Conservation (phyloP, 2,888 invertebrate genomes). For the Pristionchus exspectatus region DNA sequence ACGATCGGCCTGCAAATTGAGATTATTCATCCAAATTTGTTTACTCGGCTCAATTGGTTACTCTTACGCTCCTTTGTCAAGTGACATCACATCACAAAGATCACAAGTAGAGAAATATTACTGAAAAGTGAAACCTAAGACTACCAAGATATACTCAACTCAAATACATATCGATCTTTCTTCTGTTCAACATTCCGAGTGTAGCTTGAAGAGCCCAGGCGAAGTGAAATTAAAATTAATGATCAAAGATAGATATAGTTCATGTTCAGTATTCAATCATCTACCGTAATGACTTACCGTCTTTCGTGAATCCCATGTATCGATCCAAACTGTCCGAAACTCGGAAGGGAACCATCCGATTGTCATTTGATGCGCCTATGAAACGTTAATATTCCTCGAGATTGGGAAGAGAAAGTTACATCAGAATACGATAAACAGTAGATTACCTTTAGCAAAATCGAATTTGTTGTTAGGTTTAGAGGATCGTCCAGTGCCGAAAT, state of each 20-base stretch:
- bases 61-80: too few species aligned
- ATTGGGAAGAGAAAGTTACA: neutral
- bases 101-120: neutral
- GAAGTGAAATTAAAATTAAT: neutral
- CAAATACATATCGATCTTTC: neutral
- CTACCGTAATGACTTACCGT: neutral
- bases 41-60: too few species aligned
- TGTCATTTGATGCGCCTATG: neutral
- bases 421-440: neutral
- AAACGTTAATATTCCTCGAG: neutral
- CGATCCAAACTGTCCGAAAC: neutral
- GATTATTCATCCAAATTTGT: neutral
- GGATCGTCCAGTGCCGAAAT: conserved; percentile 40
- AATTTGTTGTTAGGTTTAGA: neutral
- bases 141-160: neutral
- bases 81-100: neutral
- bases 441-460: conserved; percentile 13
- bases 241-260: too few species aligned
- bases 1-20: conserved; percentile 6
- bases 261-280: neutral
- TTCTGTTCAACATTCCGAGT: conserved; percentile 13
- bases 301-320: conserved; percentile 29
- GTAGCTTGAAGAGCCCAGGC: neutral
- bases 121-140: neutral
- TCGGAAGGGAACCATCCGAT: conserved; percentile 29